Conservation (phyloP, 2,113 vertebrate genomes). For the Tonatia bakeri region DNA sequence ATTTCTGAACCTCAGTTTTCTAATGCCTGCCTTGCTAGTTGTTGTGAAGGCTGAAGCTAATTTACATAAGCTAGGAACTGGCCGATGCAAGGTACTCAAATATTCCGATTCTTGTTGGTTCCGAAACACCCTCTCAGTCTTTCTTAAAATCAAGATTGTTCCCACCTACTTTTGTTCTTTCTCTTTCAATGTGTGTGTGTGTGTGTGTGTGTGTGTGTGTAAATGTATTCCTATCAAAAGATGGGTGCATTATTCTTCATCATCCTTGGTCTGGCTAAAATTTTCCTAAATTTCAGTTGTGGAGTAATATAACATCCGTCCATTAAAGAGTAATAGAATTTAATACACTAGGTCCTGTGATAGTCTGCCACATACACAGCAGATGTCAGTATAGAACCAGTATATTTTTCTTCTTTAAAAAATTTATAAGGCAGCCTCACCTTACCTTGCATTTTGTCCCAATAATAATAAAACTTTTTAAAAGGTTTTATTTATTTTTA, state of each 20-base stretch:
- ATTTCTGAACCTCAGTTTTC: slow-evolving; percentile 48
- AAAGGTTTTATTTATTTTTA: too few species aligned
- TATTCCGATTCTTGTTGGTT: neutral
- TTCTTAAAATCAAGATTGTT: slow-evolving; percentile 18
- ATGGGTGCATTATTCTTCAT: neutral
- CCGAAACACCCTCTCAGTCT: neutral
- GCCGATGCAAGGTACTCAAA: neutral
- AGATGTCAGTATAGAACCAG: neutral
- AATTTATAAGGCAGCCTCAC: slow-evolving; percentile 9
- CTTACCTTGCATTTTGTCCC: slow-evolving; percentile 23
- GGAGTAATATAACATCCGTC: slow-evolving; percentile 37
- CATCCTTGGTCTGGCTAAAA: slow-evolving; percentile 20
- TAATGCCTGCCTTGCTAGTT: neutral
- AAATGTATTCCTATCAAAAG: neutral
- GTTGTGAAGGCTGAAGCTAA: neutral
- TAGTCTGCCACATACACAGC: slow-evolving; percentile 9
- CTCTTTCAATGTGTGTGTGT: neutral
- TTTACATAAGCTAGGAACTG: neutral
- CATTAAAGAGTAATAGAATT: neutral
- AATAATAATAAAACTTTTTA: slow-evolving; percentile 41
- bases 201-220: neutral
- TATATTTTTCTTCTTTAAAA: slow-evolving; percentile 14
- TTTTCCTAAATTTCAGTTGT: slow-evolving; percentile 19
- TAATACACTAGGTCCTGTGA: neutral
- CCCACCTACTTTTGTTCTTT: neutral